Evolutionary conservation across 1,140 invertebrate genomes (phyloP), one percentile per base, ranked within the genome.

Genomic region (Lasioglossum albipes): DNA sequence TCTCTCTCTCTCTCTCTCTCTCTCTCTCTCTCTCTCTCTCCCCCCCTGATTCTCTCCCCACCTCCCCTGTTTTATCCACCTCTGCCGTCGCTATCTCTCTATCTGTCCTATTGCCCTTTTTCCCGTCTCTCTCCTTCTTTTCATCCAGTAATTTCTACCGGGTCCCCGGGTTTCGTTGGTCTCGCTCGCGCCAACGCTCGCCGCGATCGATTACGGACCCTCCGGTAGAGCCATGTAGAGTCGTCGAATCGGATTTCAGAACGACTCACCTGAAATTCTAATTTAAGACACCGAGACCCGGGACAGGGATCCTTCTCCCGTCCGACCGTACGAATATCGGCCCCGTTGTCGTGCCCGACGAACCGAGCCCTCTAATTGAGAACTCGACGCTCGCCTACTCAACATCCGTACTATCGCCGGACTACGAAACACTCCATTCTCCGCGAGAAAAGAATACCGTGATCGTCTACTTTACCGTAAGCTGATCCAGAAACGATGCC

Each of bases 211-310:
- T 80, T 80, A 73, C 64, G 57, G 12, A 80, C 36, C 77, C 67
- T 57, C 49, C 62, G 41, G 52, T 57, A 49, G 45, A 49, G 49
- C 45, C 68, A 45, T 80, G 68, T 70, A 70, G 74, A n/a, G 57
- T 83, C 76, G 59, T 83, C 66, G 71, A 86, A 75, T 79, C 54
- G 74, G 74, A 66, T 85, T 85, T 77, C 80, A 68, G 75, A 54
- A 81, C 61, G 69, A 84, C 54, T 86, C 81, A 75, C 66, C 73
- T 75, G 65, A 86, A 86, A 87, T 87, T 86, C 81, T 74, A 80
- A 83, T 86, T 87, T 77, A 86, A 87, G 81, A 86, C 64, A 68
- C 64, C 36, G 67, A 52, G 61, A 27, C 52, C 22, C n/a, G 52
- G 75, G 52, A 69, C 77, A 73, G 59, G 22, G 57, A 85, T 73